Evolutionary conservation across 2,113 vertebrate genomes (phyloP).

Genomic region (Amphilophus citrinellus): DNA sequence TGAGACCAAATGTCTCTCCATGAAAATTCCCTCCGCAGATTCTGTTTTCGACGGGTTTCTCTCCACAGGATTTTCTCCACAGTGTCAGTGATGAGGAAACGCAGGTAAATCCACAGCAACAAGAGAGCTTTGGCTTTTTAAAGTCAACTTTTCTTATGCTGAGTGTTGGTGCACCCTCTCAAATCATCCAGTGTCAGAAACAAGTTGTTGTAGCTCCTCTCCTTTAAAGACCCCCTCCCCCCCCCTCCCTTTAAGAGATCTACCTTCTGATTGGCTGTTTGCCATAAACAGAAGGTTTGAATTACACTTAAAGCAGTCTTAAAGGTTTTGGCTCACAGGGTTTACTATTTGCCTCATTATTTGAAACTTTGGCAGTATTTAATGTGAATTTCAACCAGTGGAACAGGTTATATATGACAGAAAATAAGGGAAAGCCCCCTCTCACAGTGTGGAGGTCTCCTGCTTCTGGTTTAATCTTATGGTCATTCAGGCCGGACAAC

Average conservation of each 20-base stretch:
- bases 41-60: too few relatives aligned
- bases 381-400: neutral
- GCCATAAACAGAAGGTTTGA: neutral
- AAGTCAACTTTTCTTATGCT: neutral
- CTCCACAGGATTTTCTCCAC: too few relatives aligned
- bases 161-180: neutral
- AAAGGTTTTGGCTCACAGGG: neutral
- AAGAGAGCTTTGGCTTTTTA: too few relatives aligned
- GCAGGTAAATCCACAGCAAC: too few relatives aligned
- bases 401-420: neutral
- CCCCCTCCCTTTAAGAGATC: neutral
- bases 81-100: too few relatives aligned
- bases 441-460: neutral
- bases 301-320: neutral
- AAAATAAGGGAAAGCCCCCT: neutral
- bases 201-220: neutral
- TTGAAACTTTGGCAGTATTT: neutral
- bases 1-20: too few relatives aligned
- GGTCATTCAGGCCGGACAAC: neutral
- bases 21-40: too few relatives aligned
- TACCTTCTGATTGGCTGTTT: neutral
- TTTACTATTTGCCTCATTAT: neutral
- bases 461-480: neutral
- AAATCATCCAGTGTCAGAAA: neutral
- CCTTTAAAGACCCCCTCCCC: neutral